Base-by-base conservation (phyloP, 1,140 invertebrate species). In the Ceratina australensis region DNA sequence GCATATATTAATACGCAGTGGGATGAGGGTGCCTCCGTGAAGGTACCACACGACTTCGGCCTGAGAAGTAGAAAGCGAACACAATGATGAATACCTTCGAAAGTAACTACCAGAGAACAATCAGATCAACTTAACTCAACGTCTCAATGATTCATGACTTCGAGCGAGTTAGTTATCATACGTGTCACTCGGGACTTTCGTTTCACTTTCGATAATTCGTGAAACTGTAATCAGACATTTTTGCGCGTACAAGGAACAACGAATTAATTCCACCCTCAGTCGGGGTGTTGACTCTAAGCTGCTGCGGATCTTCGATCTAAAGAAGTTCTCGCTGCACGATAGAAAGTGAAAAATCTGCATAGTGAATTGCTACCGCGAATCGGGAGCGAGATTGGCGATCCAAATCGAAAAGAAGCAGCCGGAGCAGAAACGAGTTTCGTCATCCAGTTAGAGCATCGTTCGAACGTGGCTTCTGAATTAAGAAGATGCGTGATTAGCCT, bases 401-500 rank as follows among this genome's bases (percentile, higher is more conserved):
- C 15, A 66, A 50, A 66, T 66, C 47, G 22, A 13, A 26, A n/a
- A 42, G 8, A 26, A 50, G 24, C 47, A 50, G 24, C 47, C 18
- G 20, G 0, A 22, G 28, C 66, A 26, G 33, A 15, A 15, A 50
- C 26, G 71, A 79, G 59, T 49, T 28, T 28, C 65, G 73, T 72
- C 69, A 16, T 18, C 13, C 18, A 18, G 22, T 20, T 42, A 42
- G 33, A 42, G 22, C 42, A n/a, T 47, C 52, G 52, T 54, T n/a
- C 52, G n/a, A 54, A 78, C 15, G 47, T 12, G 60, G 61, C 54
- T 60, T 57, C 61, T 80, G 73, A 80, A 80, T 80, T 77, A 54
- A 76, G 72, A 78, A 80, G 79, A 80, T 80, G 47, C 52, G 42
- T 74, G 79, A 80, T 80, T 77, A 80, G 59, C 13, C 24, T 12